Evolutionary conservation across 1,140 invertebrate genomes (phyloP).

Genomic region (Oryctes rhinoceros): DNA sequence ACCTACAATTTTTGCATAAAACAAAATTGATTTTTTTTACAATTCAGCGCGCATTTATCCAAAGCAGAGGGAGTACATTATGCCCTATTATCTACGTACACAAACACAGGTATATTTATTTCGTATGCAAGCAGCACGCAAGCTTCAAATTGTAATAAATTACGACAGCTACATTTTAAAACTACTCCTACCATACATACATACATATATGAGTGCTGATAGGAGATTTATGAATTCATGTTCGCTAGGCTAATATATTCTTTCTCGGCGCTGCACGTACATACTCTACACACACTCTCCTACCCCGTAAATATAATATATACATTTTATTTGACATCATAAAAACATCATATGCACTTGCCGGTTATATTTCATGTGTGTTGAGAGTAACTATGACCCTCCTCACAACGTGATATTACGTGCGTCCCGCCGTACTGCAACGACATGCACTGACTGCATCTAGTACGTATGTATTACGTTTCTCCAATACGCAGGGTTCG

Average conservation of each 20-base stretch:
- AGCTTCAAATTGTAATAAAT: constrained; percentile 26
- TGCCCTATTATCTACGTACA: not conserved
- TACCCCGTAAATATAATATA: constrained; percentile 40
- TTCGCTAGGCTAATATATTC: constrained; percentile 47
- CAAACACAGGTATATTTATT: constrained; percentile 17
- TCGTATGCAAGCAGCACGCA: constrained; percentile 32
- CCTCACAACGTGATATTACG: constrained; percentile 38
- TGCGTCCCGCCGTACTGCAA: not conserved
- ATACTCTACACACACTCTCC: constrained; percentile 8
- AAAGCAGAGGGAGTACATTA: not conserved
- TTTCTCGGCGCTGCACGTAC: constrained; percentile 43
- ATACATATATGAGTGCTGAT: constrained; percentile 27
- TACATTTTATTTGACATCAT: constrained; percentile 52
- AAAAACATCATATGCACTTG: constrained; percentile 52
- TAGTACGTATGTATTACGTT: not conserved
- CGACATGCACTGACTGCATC: constrained; percentile 10
- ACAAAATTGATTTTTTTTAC: constrained; percentile 17
- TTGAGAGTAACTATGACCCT: constrained; percentile 43
- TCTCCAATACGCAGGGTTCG: not conserved
- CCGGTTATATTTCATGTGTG: constrained; percentile 49
- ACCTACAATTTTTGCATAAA: not conserved
- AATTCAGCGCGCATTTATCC: not conserved
- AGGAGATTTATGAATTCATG: constrained; percentile 38
- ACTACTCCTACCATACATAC: not conserved
- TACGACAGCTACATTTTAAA: constrained; percentile 29